Evolutionary conservation across 2,113 vertebrate species (phyloP), one percentile per base, ranked within the genome.

Genomic region (Propithecus coquereli): DNA sequence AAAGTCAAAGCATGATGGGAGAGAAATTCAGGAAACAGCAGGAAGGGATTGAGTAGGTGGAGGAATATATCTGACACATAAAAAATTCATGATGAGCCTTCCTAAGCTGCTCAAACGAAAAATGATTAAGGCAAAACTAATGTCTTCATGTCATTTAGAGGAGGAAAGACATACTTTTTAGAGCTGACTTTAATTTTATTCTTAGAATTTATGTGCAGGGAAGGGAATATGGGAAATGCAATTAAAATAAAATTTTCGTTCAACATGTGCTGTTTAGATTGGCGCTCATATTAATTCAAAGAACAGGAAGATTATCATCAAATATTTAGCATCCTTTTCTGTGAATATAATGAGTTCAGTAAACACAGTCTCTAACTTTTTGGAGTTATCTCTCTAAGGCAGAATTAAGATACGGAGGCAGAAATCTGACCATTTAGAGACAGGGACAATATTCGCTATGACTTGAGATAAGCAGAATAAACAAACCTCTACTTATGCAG

Each of bases 261-360:
- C 89, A 87, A 84, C 84, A 66, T 91, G 79, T 91, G 89, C 96
- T 93, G 79, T 93, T 97, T 93, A 94, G 96, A 96, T 90, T 94
- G 97, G 87, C 90, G 96, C 80, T 97, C 83, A 16, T 80, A 94
- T 94, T 95, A 94, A 97, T 96, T 96, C 94, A 94, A 97, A 97
- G 95, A 93, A 89, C 0, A 0, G 74, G 79, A 83, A 96, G 93
- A 96, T 97, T 97, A 90, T 92, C 74, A 97, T 97, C 91, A 98
- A 97, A 97, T 97, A 98, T 97, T 97, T 96, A 98, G 82, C 92
- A 94, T 96, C 85, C 94, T 94, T 96, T 97, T 97, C 90, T 97
- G 94, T 63, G 87, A 80, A 59, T 89, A 83, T 90, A 95, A 83
- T 91, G 76, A 87, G 84, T 94, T 95, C 87, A 88, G 95, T 96